phyloP scores from a whole-genome alignment of 2,797 vertebrate species.

The Sparidentex hasta region DNA sequence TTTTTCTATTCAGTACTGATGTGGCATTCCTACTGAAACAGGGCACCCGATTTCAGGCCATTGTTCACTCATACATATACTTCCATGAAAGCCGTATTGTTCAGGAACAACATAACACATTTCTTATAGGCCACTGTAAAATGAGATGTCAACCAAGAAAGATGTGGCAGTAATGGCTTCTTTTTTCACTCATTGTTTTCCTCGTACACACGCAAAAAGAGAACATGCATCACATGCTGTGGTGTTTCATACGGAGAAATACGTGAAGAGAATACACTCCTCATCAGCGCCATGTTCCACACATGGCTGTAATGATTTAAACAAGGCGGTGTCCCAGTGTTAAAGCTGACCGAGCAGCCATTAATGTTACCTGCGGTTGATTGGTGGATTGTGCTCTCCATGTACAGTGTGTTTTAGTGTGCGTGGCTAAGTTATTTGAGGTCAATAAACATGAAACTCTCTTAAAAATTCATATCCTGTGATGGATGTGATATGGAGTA shows the following conservation, averaged over 20 bases:
- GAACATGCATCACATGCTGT: neutral
- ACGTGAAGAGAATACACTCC: neutral
- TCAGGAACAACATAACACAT: neutral
- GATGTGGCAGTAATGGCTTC: neutral
- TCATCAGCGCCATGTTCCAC: neutral
- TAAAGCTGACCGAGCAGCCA: constrained; percentile 11
- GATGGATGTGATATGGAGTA: neutral
- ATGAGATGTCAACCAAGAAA: neutral
- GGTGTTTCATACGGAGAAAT: neutral
- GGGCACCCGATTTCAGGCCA: neutral
- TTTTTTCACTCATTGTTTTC: constrained; percentile 1
- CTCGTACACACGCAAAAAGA: neutral
- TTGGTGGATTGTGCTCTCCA: neutral
- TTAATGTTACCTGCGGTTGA: neutral
- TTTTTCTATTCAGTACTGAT: neutral
- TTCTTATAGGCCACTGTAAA: constrained; percentile 1
- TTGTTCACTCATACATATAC: neutral
- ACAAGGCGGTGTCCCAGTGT: neutral
- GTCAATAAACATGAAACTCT: no score
- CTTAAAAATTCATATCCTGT: neutral
- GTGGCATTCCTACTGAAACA: neutral
- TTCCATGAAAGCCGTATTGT: neutral
- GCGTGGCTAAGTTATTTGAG: neutral
- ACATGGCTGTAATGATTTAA: neutral
- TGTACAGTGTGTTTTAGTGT: neutral